Percentiles rank a stretch among this genome's conserved stretches.
Conservation (phyloP, 2,888 invertebrate genomes). For the Epinotia demarniana region DNA sequence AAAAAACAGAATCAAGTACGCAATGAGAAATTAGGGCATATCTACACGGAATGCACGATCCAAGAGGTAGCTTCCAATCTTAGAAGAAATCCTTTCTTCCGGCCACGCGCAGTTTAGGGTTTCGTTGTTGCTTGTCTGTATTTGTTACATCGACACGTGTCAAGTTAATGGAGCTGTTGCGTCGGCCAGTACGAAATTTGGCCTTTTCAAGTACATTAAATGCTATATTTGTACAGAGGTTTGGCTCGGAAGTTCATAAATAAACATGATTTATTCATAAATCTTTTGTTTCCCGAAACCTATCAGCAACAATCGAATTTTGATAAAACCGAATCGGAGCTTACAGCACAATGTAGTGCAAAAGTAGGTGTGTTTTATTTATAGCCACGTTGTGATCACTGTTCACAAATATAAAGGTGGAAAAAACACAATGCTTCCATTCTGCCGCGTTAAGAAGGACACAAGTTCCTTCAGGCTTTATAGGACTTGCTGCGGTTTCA, state of each 20-base stretch:
- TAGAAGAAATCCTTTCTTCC: too few relatives aligned
- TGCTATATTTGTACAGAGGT: neutral
- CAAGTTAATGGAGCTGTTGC: too few relatives aligned
- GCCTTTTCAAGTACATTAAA: neutral
- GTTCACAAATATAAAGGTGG: slow-evolving; percentile 60
- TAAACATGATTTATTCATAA: slow-evolving; percentile 17
- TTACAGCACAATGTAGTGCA: slow-evolving; percentile 50
- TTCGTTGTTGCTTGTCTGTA: too few relatives aligned
- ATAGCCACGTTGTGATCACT: slow-evolving; percentile 74
- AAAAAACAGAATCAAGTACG: too few relatives aligned
- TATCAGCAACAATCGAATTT: slow-evolving; percentile 47
- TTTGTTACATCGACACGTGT: too few relatives aligned
- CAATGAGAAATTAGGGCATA: too few relatives aligned
- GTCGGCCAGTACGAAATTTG: too few relatives aligned
- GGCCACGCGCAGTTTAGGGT: too few relatives aligned
- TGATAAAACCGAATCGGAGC: slow-evolving; percentile 54
- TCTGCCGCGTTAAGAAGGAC: neutral
- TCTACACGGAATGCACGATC: too few relatives aligned
- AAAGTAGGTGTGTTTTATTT: slow-evolving; percentile 77
- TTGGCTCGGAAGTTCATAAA: neutral
- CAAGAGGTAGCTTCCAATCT: too few relatives aligned
- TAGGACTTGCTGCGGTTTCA: slow-evolving; percentile 47
- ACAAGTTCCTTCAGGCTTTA: slow-evolving; percentile 4
- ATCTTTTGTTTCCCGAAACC: slow-evolving; percentile 51
- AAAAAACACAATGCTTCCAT: slow-evolving; percentile 42